phyloP scores from a whole-genome alignment of 2,888 invertebrate species.

The Priapulus caudatus region DNA sequence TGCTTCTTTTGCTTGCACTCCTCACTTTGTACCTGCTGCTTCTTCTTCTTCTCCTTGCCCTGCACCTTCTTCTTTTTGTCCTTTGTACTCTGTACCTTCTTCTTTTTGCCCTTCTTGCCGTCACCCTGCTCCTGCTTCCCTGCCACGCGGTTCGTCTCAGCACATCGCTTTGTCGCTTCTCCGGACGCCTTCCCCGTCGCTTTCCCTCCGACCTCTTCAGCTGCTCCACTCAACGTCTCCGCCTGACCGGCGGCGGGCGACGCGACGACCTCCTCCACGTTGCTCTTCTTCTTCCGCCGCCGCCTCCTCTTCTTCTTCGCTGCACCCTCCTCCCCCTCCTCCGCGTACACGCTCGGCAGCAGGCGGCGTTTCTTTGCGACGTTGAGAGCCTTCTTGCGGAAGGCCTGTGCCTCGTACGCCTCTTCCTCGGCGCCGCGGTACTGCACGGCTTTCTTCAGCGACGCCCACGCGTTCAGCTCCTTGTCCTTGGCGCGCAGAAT shows the following conservation, averaged over 20 bases:
- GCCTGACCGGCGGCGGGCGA: neutral
- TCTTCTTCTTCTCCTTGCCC: slow-evolving; percentile 13
- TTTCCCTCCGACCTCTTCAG: too few relatives aligned
- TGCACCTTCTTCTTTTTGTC: neutral
- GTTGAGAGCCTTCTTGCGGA: slow-evolving; percentile 59
- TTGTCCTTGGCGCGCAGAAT: slow-evolving; percentile 80
- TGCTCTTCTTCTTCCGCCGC: slow-evolving; percentile 5
- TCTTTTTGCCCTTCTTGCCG: neutral
- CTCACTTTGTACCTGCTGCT: slow-evolving; percentile 7
- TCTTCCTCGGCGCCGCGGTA: slow-evolving; percentile 61
- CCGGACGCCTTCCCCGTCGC: slow-evolving; percentile 16
- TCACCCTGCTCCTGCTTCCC: neutral
- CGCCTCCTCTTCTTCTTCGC: slow-evolving; percentile 17
- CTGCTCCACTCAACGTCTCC: neutral
- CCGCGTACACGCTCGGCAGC: slow-evolving; percentile 58
- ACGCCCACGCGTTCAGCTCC: slow-evolving; percentile 90
- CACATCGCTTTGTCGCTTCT: slow-evolving; percentile 15
- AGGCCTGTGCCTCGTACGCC: slow-evolving; percentile 61
- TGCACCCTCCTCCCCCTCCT: slow-evolving; percentile 26
- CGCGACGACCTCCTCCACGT: neutral
- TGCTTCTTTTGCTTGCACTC: neutral
- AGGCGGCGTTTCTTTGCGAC: slow-evolving; percentile 60
- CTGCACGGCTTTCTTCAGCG: slow-evolving; percentile 71
- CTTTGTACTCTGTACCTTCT: neutral
- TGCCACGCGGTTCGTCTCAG: neutral